A percentile compares a stretch with the other conserved stretches of the same genome.
Evolutionary conservation across 2,888 invertebrate genomes (phyloP).

Genomic region (Apamea monoglypha): DNA sequence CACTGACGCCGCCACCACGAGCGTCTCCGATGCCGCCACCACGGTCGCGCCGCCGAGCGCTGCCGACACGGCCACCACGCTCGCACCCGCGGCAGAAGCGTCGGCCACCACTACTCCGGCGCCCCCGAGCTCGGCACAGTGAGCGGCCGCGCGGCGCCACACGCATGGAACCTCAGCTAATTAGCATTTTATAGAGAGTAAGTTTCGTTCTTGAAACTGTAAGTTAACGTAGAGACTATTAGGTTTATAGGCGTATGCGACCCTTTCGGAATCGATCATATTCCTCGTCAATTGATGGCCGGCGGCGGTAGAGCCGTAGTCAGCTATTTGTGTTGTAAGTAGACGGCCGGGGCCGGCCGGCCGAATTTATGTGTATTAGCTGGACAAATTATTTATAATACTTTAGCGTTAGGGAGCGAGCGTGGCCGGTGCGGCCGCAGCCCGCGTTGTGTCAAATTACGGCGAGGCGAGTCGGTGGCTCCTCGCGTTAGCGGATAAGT

Average conservation of each 20-base stretch:
- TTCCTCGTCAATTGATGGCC: conserved; percentile 78
- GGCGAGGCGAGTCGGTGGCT: conserved; percentile 77
- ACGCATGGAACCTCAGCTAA: conserved; percentile 83
- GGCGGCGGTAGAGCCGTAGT: conserved; percentile 54
- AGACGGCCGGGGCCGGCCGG: conserved; percentile 75
- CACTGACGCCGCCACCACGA: conserved; percentile 3
- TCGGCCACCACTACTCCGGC: conserved; percentile 12
- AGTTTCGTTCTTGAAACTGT: conserved; percentile 88
- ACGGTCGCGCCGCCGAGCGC: neutral
- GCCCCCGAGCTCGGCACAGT: conserved; percentile 56
- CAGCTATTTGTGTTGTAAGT: conserved; percentile 75
- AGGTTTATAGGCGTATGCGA: conserved; percentile 79
- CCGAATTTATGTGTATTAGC: conserved; percentile 82
- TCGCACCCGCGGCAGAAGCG: neutral
- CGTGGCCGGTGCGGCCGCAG: conserved; percentile 64
- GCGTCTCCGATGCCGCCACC: neutral
- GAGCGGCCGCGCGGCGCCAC: conserved; percentile 62
- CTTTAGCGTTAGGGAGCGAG: conserved; percentile 75
- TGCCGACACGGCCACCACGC: neutral
- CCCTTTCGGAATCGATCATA: conserved; percentile 71
- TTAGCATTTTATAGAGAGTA: conserved; percentile 88
- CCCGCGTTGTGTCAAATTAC: conserved; percentile 81
- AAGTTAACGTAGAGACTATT: conserved; percentile 88
- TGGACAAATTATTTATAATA: conserved; percentile 88
- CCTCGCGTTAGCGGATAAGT: conserved; percentile 83